Percentiles rank a stretch among this genome's conserved stretches.
Evolutionary conservation across 2,113 vertebrate genomes (phyloP).

Genomic region (Vanacampus margaritifer): DNA sequence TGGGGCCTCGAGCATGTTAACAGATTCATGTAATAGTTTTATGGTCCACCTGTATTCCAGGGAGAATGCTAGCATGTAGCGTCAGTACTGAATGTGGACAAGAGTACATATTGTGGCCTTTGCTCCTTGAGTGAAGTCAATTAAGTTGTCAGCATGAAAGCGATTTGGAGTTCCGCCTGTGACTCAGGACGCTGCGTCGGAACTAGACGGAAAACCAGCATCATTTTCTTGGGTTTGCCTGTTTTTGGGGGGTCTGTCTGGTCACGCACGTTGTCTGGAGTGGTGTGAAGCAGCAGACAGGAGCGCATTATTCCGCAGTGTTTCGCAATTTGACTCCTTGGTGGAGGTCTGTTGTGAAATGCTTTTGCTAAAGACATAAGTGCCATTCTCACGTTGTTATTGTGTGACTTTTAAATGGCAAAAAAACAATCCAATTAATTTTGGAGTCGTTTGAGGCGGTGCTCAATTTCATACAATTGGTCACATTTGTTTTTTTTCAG

Average conservation of each 20-base stretch:
- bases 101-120: constrained; percentile 39
- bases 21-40: constrained; percentile 22
- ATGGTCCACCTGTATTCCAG: constrained; percentile 47
- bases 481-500: constrained; percentile 18
- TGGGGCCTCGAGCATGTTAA: no score
- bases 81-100: constrained; percentile 11
- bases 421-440: background rate
- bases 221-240: constrained; percentile 34
- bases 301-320: constrained; percentile 24
- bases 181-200: constrained; percentile 54
- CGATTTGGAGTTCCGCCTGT: constrained; percentile 39
- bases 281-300: background rate
- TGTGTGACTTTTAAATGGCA: background rate
- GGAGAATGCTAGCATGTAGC: constrained; percentile 28
- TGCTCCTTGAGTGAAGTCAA: constrained; percentile 30
- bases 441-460: background rate
- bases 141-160: constrained; percentile 48
- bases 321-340: constrained; percentile 27
- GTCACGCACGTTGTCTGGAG: constrained; percentile 35
- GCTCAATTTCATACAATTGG: constrained; percentile 16
- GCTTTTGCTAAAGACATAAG: background rate
- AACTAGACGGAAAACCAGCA: constrained; percentile 53
- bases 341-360: background rate
- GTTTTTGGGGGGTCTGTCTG: constrained; percentile 5
- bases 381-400: background rate